Base-by-base conservation (phyloP, 1,140 invertebrate species). In the Zaprionus vittiger region DNA sequence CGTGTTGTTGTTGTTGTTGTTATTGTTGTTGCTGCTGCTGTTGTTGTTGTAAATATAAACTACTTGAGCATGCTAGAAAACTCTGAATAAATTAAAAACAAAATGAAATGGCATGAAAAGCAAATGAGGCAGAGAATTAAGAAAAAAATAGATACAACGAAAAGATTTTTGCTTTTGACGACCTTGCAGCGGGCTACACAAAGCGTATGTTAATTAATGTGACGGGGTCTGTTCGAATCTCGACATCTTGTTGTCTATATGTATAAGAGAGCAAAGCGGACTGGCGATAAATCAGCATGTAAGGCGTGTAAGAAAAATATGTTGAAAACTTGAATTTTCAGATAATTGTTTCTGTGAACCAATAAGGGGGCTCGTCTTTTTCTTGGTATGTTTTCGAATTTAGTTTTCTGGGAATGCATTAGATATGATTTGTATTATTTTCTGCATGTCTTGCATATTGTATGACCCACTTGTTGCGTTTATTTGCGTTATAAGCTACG, bases 71-170 rank as follows among this genome's bases (percentile, higher is more conserved):
- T 81, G 66, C 81, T 81, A 79, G 84, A 83, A 60, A 71, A 56
- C 83, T 86, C 44, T 65, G 67, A 79, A 86, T 89, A 71, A 83
- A 87, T 83, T 87, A 89, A 81, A 70, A 80, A 49, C 68, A 26
- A 78, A 79, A 56, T 64, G 31, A 78, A 87, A 80, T 41, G 65
- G 34, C 73, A 72, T 67, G 38, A 61, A 68, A 73, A 73, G 20
- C 24, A 80, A 81, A 81, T 87, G 83, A 80, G 81, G 38, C 78
- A 79, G 72, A 62, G 65, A 73, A 86, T 77, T 77, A 71, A 64
- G 61, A 71, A 59, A 77, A 76, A 55, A 61, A 68, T 49, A 70
- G 41, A 28, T 38, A 47, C 9, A 44, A 49, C 47, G 12, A 57
- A 34, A 68, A 38, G 28, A 66, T 41, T 73, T 59, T 62, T 57